Evolutionary conservation across 2,888 invertebrate genomes (phyloP), one percentile per base, ranked within the genome.

Genomic region (Biston stratarius): DNA sequence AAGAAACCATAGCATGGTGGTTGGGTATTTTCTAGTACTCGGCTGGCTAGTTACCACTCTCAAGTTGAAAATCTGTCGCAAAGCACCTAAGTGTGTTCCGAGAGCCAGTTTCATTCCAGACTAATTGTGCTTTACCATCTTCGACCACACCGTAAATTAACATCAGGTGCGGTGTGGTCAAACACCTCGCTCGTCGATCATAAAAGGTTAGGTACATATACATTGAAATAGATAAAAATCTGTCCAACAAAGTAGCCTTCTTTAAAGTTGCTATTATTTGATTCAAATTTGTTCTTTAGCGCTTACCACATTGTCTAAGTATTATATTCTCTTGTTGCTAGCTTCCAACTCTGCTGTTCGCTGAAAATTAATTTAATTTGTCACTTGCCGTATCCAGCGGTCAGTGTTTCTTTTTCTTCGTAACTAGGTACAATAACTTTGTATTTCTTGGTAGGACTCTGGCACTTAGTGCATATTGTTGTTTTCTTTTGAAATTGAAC

Each of bases 281-380:
- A n/a, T 36, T 14, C 36, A 14, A 53, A 24, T 24, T 2, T 40
- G 14, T 14, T 34, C 34, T 45, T 10, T 0, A 7, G 48, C 48
- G 52, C 38, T 65, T 36, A 58, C 51, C 40, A 59, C 48, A 67
- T 69, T 70, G 53, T 56, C 51, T 49, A 40, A 69, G 40, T 67
- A 64, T 64, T 60, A 51, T 69, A 66, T 70, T 63, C 49, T 67
- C 59, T 36, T 55, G 60, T 64, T 67, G 56, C 69, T 63, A 36
- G 53, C 71, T 73, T 61, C 45, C 15, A 73, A 75, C 77, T 77
- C 78, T 72, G 76, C 80, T 79, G 81, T 70, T 72, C 75, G 70
- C 77, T 80, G 83, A 82, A 83, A 84, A 84, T 86, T 86, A 78
- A 88, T 88, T 88, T 84, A 86, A 89, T 89, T 88, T 88, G 88